These are phyloP conservation scores for Alexandromys fortis DNA, from an alignment of 2,113 vertebrate genomes.

Conservation along the genomic window DNA sequence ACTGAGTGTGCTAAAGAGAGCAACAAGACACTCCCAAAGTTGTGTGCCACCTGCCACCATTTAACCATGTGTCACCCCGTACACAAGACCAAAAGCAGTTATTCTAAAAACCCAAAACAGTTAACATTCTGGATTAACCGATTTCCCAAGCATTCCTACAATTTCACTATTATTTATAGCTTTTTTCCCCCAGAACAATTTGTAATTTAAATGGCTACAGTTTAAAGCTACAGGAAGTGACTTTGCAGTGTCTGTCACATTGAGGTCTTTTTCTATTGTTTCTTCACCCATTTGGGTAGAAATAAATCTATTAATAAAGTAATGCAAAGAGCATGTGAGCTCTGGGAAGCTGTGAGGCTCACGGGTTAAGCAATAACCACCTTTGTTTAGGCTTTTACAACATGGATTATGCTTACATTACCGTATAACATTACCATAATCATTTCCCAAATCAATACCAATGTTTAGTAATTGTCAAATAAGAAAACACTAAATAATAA, in stretches of 20 bases:
- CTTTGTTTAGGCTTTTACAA: neutral
- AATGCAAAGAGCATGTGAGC: neutral
- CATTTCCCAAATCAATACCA: neutral
- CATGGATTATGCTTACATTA: neutral
- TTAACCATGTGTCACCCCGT: neutral
- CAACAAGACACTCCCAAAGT: neutral
- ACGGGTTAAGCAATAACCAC: neutral
- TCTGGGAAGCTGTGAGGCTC: neutral
- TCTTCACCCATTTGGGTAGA: neutral
- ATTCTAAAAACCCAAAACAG: neutral
- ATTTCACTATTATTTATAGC: slow-evolving; percentile 65
- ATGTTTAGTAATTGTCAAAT: neutral
- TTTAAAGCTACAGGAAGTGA: slow-evolving; percentile 68
- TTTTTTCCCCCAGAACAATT: slow-evolving; percentile 33
- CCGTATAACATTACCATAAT: neutral
- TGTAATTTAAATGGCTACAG: slow-evolving; percentile 46
- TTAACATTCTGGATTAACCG: neutral
- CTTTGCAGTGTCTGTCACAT: slow-evolving; percentile 44
- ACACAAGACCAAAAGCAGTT: slow-evolving; percentile 19
- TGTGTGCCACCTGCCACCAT: neutral
- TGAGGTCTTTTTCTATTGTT: slow-evolving; percentile 10
- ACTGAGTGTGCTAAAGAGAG: neutral
- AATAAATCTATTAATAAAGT: slow-evolving; percentile 13
- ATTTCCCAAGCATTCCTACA: slow-evolving; percentile 57
- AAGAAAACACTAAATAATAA: neutral